phyloP scores from a whole-genome alignment of 2,113 vertebrate species.

The Scatophagus argus region DNA sequence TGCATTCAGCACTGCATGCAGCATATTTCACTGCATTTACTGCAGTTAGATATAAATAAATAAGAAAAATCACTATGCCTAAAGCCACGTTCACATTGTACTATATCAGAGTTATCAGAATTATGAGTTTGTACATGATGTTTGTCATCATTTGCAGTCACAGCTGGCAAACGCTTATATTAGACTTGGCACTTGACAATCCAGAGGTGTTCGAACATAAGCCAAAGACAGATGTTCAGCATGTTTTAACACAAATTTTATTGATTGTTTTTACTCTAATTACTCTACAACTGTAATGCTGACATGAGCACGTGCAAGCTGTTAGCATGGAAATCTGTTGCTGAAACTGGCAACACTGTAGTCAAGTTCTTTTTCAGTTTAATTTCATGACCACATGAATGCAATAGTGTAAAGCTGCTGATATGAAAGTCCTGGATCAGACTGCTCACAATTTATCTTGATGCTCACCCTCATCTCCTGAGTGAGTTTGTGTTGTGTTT shows the following conservation, averaged over 20 bases:
- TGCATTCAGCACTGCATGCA: too few species aligned
- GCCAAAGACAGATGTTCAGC: too few species aligned
- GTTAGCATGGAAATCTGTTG: background rate
- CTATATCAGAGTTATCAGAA: too few species aligned
- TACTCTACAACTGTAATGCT: background rate
- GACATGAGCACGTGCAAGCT: background rate
- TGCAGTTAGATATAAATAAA: background rate
- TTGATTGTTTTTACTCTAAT: background rate
- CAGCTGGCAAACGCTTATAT: too few species aligned
- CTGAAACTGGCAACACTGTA: background rate
- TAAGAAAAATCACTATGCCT: too few species aligned
- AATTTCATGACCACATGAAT: background rate
- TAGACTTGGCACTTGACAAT: too few species aligned
- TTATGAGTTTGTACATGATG: too few species aligned
- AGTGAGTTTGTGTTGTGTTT: slow-evolving; percentile 22
- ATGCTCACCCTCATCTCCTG: slow-evolving; percentile 1
- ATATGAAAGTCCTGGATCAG: background rate
- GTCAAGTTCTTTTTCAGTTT: background rate
- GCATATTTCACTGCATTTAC: too few species aligned
- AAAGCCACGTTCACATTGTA: too few species aligned
- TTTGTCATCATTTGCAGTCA: too few species aligned
- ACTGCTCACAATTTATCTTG: background rate
- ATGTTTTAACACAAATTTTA: background rate
- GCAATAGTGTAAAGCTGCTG: too few species aligned
- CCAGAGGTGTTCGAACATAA: background rate